Base-by-base conservation (phyloP, 2,113 vertebrate genomes). In the Dipodomys spectabilis region DNA sequence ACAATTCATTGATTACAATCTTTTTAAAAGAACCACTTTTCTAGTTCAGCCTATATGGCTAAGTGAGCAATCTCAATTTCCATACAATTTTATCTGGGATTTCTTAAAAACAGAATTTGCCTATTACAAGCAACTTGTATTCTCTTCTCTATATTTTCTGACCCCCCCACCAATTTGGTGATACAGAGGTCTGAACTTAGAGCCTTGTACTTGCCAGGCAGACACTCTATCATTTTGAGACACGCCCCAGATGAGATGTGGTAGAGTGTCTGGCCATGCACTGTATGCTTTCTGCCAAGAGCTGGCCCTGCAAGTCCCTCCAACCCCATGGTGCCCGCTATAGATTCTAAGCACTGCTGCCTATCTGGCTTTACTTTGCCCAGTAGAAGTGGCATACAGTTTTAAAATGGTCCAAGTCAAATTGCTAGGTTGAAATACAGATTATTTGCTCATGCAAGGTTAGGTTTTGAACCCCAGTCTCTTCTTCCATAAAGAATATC, bases 401-500 rank as follows among this genome's bases (percentile, higher is more conserved):
- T 87, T 91, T n/a, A 30, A 82, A 69, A 71, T 13, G 64, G 8
- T 82, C 57, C 32, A 60, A 71, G 88, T 68, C 79, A 83, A 57
- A 57, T 57, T 57, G 53, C 53, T 57, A 86, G 72, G 74, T 15
- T n/a, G 73, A 57, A 57, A 13, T 57, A 57, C 4, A 79, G 25
- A 49, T 62, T 5, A 32, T 57, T 15, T 88, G 49, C 20, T 79
- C n/a, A 13, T 22, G 25, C 28, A 49, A 19, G 28, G 30, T 35
- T 84, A 82, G 6, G 84, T 72, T 28, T 28, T 75, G 39, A 94
- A 84, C 53, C n/a, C 53, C 72, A 67, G 60, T 53, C 35, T 90
- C 77, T 25, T 75, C 86, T 83, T 79, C 65, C 44, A 32, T 10
- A 71, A 72, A 67, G 25, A 73, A 44, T 57, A 78, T 73, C 18